A percentile compares a stretch with the other conserved stretches of the same genome.
Conservation (phyloP, 2,888 invertebrate genomes). For the Drosophila paracracens region DNA sequence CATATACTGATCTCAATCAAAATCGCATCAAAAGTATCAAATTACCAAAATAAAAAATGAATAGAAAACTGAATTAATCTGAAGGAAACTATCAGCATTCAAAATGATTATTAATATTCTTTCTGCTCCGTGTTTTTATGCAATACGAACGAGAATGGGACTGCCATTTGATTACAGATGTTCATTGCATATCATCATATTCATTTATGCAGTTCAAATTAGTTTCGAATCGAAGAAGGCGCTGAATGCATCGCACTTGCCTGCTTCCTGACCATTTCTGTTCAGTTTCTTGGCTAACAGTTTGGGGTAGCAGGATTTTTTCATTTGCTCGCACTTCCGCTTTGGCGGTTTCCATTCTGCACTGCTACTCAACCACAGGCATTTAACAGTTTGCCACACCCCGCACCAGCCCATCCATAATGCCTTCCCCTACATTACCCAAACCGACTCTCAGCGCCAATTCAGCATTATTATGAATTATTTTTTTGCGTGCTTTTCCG, state of each 20-base stretch:
- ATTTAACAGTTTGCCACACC: constrained; percentile 27
- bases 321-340: constrained; percentile 65
- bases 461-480: constrained; percentile 70
- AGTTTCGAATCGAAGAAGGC: constrained; percentile 25
- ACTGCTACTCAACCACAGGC: constrained; percentile 48
- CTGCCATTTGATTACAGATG: constrained; percentile 9
- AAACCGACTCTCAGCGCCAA: constrained; percentile 9
- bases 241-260: background rate
- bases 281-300: constrained; percentile 19
- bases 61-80: background rate
- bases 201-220: constrained; percentile 50
- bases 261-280: constrained; percentile 7
- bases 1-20: background rate
- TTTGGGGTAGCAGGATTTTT: constrained; percentile 51
- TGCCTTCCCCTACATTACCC: background rate
- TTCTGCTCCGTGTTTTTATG: background rate
- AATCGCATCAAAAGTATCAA: background rate
- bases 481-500: constrained; percentile 50
- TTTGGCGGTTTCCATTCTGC: constrained; percentile 52
- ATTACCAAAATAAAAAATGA: background rate
- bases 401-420: background rate
- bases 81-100: background rate
- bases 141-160: background rate
- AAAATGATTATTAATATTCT: background rate
- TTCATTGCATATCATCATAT: constrained; percentile 14